Evolutionary conservation across 2,113 vertebrate species (phyloP), one percentile per base, ranked within the genome.

Genomic region (Smithornis capensis): DNA sequence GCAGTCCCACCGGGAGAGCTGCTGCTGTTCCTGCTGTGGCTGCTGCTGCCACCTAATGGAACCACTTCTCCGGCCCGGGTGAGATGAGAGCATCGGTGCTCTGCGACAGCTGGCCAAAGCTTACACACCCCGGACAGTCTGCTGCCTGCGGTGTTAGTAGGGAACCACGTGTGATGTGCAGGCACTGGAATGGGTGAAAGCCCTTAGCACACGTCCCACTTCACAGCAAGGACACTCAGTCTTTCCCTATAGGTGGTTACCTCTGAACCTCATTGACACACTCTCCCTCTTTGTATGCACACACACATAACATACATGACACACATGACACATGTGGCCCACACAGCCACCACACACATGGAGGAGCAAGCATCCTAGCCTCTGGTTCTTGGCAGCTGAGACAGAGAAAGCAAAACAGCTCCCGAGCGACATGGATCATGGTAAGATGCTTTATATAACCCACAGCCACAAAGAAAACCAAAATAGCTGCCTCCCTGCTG

Each of bases 401-500:
- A 33, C 10, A 13, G 35, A 44, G 85, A 74, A 90, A 76, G 68
- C 38, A 15, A 97, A 96, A 86, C 95, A 81, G 90, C 85, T 97
- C 94, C 93, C 52, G 40, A 96, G 97, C 68, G 89, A 96, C 97
- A 94, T 94, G 89, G 98, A 98, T 98, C 98, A 97, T 78, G 82
- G 97, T 95, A 88, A 83, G 87, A 96, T 96, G 96, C 98, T 98
- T 98, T 98, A 98, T 98, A 98, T 98, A 98, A 98, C 98, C 92
- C 95, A 98, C 98, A 98, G 97, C 98, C 92, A 96, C 90, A 65
- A 97, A 96, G 97, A 97, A 94, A 91, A 98, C 98, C 98, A 97
- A 98, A 99, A 99, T 99, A 99, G 99, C 98, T 99, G 97, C 98
- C 94, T 99, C 98, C 98, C 98, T 97, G 98, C 98, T 98, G 98